Conservation (phyloP, 2,797 vertebrate genomes). For the Semaprochilodus insignis region DNA sequence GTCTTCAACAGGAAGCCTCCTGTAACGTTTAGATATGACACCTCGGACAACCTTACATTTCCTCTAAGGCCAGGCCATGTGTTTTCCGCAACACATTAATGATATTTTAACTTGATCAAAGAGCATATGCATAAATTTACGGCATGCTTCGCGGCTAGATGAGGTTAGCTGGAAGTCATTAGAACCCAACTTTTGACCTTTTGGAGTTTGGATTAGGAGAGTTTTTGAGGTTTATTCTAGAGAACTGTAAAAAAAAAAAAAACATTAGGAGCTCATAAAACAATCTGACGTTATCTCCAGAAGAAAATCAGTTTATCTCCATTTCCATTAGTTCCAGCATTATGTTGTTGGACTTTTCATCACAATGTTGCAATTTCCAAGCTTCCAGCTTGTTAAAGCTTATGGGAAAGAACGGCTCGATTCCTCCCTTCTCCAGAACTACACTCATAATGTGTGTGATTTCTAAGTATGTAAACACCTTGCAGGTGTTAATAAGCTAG, state of each 20-base stretch:
- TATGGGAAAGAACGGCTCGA: too few relatives aligned
- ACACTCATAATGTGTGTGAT: slow-evolving; percentile 37
- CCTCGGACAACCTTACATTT: slow-evolving; percentile 46
- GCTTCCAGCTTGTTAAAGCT: too few relatives aligned
- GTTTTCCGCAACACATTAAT: slow-evolving; percentile 59
- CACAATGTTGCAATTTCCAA: neutral
- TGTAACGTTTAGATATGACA: slow-evolving; percentile 55
- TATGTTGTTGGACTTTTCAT: neutral
- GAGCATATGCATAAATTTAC: slow-evolving; percentile 43
- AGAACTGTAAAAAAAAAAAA: neutral
- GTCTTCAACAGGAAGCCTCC: slow-evolving; percentile 55
- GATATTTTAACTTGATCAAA: slow-evolving; percentile 62
- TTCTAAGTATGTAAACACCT: slow-evolving; percentile 47
- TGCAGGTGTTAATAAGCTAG: slow-evolving; percentile 53
- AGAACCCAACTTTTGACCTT: slow-evolving; percentile 30
- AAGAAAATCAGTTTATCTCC: neutral
- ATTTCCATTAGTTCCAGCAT: neutral
- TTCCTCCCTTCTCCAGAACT: neutral
- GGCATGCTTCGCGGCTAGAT: slow-evolving; percentile 20
- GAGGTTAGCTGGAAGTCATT: slow-evolving; percentile 34
- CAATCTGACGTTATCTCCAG: neutral
- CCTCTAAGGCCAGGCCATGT: slow-evolving; percentile 53
- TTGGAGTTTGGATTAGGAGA: neutral
- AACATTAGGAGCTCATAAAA: neutral
- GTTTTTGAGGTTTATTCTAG: neutral